Evolutionary conservation across 2,888 invertebrate species (phyloP).

Genomic region (Temnothorax rugatulus): DNA sequence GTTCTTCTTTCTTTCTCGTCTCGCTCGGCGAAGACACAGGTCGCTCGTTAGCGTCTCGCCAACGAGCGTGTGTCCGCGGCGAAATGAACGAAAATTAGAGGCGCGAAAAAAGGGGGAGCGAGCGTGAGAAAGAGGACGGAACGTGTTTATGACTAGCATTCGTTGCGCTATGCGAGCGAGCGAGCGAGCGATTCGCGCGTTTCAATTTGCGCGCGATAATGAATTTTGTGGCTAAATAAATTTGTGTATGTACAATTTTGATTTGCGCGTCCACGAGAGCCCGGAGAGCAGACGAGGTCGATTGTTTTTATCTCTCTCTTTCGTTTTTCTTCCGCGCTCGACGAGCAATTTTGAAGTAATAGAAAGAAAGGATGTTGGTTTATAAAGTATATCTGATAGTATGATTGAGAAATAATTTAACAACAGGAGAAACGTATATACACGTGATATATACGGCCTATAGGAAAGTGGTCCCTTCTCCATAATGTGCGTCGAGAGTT

Average conservation of each 20-base stretch:
- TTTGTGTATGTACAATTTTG: constrained; percentile 17
- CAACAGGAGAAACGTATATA: constrained; percentile 11
- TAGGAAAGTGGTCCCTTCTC: neutral
- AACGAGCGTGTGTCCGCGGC: constrained; percentile 57
- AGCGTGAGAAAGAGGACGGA: constrained; percentile 70
- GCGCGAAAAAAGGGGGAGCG: constrained; percentile 43
- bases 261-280: constrained; percentile 15
- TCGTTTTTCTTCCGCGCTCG: neutral
- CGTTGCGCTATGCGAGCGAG: constrained; percentile 55
- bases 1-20: constrained; percentile 11
- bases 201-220: constrained; percentile 30
- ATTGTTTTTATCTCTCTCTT: neutral
- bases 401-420: constrained; percentile 9
- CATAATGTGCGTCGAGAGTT: neutral
- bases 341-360: neutral
- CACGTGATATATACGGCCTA: neutral
- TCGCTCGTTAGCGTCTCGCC: constrained; percentile 59
- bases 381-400: neutral
- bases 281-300: constrained; percentile 7
- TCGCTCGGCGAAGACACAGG: constrained; percentile 53
- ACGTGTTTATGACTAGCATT: constrained; percentile 83
- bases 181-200: constrained; percentile 43
- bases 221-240: constrained; percentile 25
- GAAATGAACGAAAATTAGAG: constrained; percentile 39
- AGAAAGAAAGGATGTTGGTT: neutral